Evolutionary conservation across 2,113 vertebrate genomes (phyloP), one percentile per base, ranked within the genome.

Genomic region (Polyodon spathula): DNA sequence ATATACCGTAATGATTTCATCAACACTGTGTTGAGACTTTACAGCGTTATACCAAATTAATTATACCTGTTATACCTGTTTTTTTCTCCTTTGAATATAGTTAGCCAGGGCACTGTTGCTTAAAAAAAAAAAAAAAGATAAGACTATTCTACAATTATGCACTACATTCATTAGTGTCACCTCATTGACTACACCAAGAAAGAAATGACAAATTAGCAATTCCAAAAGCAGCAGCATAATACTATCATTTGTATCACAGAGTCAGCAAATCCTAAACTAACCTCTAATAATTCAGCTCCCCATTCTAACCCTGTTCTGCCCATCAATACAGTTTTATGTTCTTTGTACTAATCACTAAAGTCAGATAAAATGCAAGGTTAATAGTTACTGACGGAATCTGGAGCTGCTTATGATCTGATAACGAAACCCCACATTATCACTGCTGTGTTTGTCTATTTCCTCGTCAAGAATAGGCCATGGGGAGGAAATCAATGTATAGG

Each of bases 321-420:
- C 78, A 87, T 90, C 86, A 85, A 81, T 88, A 84, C 44, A 59
- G 74, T 78, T 87, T 89, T 86, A 85, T 81, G 78, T 82, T 76
- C 81, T 71, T 75, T 72, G 84, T 72, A 80, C 88, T 90, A 91
- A 91, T 90, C 89, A 86, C 89, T 80, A 81, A 79, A 86, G 85
- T 78, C 87, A 86, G 85, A 89, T 90, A 88, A 88, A 84, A 84
- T 63, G 80, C 78, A 86, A 86, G 86, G 88, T 90, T 90, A 92
- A 91, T 89, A 88, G 82, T 37, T 72, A 77, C 82, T 78, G 87
- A 81, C 85, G 79, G 84, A 77, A 83, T 65, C 77, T 71, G 82
- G 80, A 84, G 78, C 79, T 84, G 83, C 82, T 86, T 79, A 68
- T 79, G 81, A 90, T 90, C 89, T 86, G 88, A 93, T 86, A 90